These are phyloP conservation scores for Uropsilus gracilis DNA, from an alignment of 2,113 vertebrate genomes.

Conservation along the genomic window DNA sequence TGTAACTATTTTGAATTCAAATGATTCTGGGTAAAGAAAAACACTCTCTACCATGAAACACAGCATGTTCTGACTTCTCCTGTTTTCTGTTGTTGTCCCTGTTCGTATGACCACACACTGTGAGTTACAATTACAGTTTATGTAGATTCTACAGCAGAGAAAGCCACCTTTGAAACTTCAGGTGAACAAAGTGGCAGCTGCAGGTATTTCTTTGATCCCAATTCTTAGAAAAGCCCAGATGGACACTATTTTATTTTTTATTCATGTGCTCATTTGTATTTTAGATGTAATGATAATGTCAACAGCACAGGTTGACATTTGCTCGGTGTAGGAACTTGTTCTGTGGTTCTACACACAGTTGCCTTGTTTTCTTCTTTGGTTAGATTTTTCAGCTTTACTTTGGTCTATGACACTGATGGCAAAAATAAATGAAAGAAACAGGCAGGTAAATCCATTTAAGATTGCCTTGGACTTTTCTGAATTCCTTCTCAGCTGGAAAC, in stretches of 20 bases:
- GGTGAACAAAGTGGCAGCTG: neutral
- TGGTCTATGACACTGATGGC: neutral
- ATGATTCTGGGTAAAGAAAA: neutral
- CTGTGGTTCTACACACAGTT: neutral
- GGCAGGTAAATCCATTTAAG: conserved; percentile 10
- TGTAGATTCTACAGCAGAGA: neutral
- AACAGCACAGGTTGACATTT: too few species aligned
- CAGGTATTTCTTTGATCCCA: neutral
- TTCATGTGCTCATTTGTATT: neutral
- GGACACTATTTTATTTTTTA: neutral
- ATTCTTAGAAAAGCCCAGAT: neutral
- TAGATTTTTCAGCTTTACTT: conserved; percentile 36
- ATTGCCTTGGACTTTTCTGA: neutral
- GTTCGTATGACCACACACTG: neutral
- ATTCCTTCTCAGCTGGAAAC: neutral
- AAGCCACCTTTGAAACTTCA: conserved; percentile 18
- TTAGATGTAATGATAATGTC: neutral
- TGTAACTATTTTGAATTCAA: neutral
- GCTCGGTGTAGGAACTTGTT: neutral
- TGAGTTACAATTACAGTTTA: neutral
- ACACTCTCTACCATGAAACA: neutral
- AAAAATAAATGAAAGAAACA: conserved; percentile 27
- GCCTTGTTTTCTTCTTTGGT: neutral
- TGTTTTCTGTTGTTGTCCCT: neutral
- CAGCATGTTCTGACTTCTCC: neutral